Percentiles rank a stretch among this genome's conserved stretches.
Evolutionary conservation across 2,113 vertebrate species (phyloP).

Genomic region (Syngnathoides biaculeatus): DNA sequence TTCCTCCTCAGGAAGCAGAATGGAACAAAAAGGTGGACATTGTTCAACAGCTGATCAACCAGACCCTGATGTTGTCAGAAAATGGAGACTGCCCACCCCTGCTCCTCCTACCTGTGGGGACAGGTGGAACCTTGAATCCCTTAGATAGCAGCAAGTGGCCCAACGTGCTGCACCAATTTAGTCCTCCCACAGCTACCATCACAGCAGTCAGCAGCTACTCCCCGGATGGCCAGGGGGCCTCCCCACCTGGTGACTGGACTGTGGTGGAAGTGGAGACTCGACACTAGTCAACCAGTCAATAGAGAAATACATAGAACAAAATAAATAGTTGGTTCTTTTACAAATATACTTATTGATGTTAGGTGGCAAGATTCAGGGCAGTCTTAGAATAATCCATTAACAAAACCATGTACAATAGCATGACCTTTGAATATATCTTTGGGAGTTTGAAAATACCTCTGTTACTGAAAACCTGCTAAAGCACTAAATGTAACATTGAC

Average conservation of each 20-base stretch:
- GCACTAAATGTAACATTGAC: too few relatives aligned
- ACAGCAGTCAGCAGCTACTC: conserved; percentile 87
- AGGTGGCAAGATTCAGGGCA: not conserved
- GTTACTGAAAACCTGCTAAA: too few relatives aligned
- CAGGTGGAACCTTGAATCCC: conserved; percentile 75
- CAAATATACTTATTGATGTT: not conserved
- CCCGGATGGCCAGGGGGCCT: conserved; percentile 74
- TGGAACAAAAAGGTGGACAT: conserved; percentile 78
- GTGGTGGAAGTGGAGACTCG: conserved; percentile 89
- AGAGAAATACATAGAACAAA: not conserved
- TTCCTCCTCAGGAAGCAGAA: conserved; percentile 64
- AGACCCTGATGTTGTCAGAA: conserved; percentile 78
- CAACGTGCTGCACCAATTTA: conserved; percentile 76
- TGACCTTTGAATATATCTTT: too few relatives aligned
- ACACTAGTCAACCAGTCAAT: conserved; percentile 60
- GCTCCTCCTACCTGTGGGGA: conserved; percentile 63
- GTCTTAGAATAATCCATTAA: not conserved
- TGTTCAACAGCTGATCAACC: conserved; percentile 86
- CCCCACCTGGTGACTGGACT: conserved; percentile 82
- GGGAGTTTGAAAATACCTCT: too few relatives aligned
- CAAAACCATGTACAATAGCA: too few relatives aligned
- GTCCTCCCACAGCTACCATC: conserved; percentile 78
- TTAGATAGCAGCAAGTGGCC: conserved; percentile 84
- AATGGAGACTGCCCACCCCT: conserved; percentile 65
- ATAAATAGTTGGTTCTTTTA: not conserved